These are phyloP conservation scores for Uria aalge DNA, from an alignment of 2,113 vertebrate species.

Conservation along the genomic window DNA sequence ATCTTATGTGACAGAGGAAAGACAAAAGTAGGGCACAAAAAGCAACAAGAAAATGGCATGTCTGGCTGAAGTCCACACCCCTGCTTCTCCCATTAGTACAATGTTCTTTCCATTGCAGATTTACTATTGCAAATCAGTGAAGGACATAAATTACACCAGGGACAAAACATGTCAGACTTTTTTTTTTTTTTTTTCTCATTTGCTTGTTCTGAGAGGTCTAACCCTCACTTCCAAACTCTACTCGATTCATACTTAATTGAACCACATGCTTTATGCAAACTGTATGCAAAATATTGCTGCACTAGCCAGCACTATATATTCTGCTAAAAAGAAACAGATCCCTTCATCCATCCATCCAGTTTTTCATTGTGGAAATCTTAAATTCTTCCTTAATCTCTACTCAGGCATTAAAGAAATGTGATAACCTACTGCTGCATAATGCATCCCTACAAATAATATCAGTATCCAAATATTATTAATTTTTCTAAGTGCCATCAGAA, in stretches of 20 bases:
- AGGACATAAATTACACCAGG: neutral
- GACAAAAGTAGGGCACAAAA: slow-evolving; percentile 3
- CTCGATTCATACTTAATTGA: neutral
- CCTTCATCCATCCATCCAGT: neutral
- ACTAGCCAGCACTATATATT: neutral
- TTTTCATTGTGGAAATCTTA: neutral
- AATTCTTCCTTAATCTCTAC: neutral
- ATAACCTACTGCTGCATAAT: neutral
- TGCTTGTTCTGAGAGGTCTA: neutral
- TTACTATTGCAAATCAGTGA: neutral
- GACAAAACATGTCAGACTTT: neutral
- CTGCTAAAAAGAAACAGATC: neutral
- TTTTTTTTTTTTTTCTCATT: neutral
- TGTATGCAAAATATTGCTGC: neutral
- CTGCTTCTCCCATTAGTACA: neutral
- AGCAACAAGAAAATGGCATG: neutral
- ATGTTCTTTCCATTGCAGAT: neutral
- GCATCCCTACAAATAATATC: neutral
- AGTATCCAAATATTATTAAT: neutral
- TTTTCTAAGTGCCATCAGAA: neutral
- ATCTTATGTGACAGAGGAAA: neutral
- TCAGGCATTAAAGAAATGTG: neutral
- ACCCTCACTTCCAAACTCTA: neutral
- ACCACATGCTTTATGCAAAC: neutral
- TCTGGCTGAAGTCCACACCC: neutral